Evolutionary conservation across 2,797 vertebrate genomes (phyloP), one percentile per base, ranked within the genome.

Genomic region (Hipposideros larvatus): DNA sequence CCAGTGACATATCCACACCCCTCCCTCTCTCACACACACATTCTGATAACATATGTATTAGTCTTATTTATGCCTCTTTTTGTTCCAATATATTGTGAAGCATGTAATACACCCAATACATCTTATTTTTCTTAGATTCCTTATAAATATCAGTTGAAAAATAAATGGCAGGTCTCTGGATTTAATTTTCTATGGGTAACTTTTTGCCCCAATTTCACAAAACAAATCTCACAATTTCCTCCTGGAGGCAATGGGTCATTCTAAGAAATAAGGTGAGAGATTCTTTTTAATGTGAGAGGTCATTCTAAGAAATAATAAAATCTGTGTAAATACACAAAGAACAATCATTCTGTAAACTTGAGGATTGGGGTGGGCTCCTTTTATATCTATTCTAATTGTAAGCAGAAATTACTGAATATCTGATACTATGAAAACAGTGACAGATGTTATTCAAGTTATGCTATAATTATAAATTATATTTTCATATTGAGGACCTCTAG

Each of bases 381-480:
- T 96, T 71, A 87, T 16, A 22, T 48, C 0, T 53, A 13, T 95
- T 95, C 91, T 84, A 90, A 80, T 96, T 31, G 51, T 41, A 93
- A 92, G 10, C 61, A 70, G 7, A 96, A 96, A 31, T 90, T 97
- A 80, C 4, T 11, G 15, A 55, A 6, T 94, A 24, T 43, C 43
- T 87, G 55, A 96, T 74, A 59, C n/a, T 74, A 34, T 91, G 92
- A 43, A 94, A 63, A 37, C 53, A 21, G 5, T 88, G 59, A 90
- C 65, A 61, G 68, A 90, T 96, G 82, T 74, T 89, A 46, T 9
- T 4, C 78, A 87, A 68, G 2, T 94, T 96, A n/a, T 26, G 11
- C 68, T 70, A 48, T 93, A 61, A 48, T 96, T 97, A 78, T 73
- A 96, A 97, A 96, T 94, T 90, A 41, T 77, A 13, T 96, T 95